Base-by-base conservation (phyloP, 2,797 vertebrate genomes). In the Morus bassanus region DNA sequence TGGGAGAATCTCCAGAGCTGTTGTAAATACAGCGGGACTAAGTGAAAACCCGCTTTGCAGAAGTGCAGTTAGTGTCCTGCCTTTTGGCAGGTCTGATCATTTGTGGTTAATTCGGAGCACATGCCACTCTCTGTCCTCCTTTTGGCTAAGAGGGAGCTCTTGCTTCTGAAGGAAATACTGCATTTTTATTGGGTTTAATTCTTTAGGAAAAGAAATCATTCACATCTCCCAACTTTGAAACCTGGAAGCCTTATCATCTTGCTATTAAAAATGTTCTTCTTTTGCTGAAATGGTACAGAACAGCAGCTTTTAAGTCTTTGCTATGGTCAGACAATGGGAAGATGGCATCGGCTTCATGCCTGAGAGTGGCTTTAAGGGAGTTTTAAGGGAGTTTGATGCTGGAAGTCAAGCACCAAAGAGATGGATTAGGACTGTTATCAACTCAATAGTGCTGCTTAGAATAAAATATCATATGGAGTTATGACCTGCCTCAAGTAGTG, bases 131-230 rank as follows among this genome's bases (percentile, higher is more conserved):
- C 79, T 61, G 65, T 54, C 87, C 89, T 86, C 79, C 76, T 88
- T 79, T 60, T 33, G 76, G 67, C 76, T 73, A 53, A 53, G 81
- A 88, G 35, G 31, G 37, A 96, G 70, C 73, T 86, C 76, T 35
- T 33, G 22, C 77, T 78, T 67, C 90, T 91, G 93, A 76, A 84
- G 89, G 85, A 93, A 75, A 82, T 28, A 24, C 7, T 70, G 63
- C 35, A 0, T 94, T 95, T 95, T 85, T 91, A 85, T 33, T 51
- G 63, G 24, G 51, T 28, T 92, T 93, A 78, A 59, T 88, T 95
- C 80, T 91, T 84, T 73, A 79, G 69, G 83, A 88, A 91, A 76
- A 90, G 77, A 69, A 93, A 90, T 87, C 88, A 90, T 88, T 94
- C 79, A 76, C 53, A 39, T 76, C 85, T 89, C 76, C 50, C 76